phyloP scores from a whole-genome alignment of 2,113 vertebrate genomes.

The Gallinago undulata region DNA sequence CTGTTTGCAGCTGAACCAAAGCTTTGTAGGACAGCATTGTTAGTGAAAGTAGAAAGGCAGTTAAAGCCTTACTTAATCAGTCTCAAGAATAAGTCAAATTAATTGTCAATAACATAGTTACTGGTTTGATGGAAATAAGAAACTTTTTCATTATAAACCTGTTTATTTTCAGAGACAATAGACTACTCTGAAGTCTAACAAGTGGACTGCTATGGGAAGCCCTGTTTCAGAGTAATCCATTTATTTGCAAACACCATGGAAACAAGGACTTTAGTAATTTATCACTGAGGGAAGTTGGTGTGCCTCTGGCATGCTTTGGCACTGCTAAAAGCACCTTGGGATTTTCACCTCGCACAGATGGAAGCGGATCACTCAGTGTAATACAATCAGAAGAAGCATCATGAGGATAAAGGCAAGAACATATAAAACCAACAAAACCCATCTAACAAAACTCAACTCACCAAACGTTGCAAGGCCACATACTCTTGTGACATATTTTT shows the following conservation, averaged over 20 bases:
- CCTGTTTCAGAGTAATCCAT: neutral
- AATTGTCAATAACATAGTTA: neutral
- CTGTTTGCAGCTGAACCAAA: neutral
- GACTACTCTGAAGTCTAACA: neutral
- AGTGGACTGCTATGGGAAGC: neutral
- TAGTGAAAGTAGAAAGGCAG: neutral
- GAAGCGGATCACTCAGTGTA: neutral
- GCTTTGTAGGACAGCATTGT: neutral
- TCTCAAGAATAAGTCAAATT: neutral
- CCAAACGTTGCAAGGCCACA: constrained; percentile 96
- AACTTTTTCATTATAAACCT: neutral
- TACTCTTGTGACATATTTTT: constrained; percentile 97
- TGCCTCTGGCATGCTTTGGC: neutral
- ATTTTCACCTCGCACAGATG: neutral
- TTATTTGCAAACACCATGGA: neutral
- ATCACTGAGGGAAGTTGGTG: neutral
- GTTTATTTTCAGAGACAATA: neutral
- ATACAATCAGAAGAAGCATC: neutral
- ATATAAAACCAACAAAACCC: neutral
- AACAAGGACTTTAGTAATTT: neutral
- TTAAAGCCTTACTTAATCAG: neutral
- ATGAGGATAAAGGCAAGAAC: neutral
- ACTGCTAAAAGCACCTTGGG: neutral
- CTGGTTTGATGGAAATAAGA: neutral
- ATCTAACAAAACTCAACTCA: constrained; percentile 64